Evolutionary conservation across 30 jellyfish, hydroid and myxozoan species (phyloP).

Genomic region (Chironex yamaguchii): DNA sequence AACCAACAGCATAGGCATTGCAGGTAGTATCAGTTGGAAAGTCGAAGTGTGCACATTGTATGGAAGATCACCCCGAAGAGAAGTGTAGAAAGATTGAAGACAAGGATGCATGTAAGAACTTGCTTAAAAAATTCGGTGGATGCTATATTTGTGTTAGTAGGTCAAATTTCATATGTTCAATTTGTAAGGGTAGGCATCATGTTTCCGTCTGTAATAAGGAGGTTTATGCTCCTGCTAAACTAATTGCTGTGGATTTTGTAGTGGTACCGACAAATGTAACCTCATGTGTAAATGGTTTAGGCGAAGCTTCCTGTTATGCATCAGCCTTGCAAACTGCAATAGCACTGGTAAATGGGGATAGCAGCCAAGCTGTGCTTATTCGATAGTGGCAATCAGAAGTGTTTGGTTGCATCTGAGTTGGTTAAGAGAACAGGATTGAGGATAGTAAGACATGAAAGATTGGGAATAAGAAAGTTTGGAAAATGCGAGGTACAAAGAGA

Average conservation of each 20-base stretch:
- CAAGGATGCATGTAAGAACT: not conserved
- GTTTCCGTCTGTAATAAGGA: not conserved
- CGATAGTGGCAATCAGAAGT: slow-evolving; percentile 12
- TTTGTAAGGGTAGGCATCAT: slow-evolving; percentile 18
- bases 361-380: not conserved
- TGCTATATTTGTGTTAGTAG: slow-evolving; percentile 11
- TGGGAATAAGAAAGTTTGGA: slow-evolving; percentile 22
- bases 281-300: not conserved
- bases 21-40: not conserved
- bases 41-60: slow-evolving; percentile 11
- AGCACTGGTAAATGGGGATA: not conserved
- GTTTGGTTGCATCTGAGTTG: not conserved
- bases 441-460: not conserved
- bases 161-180: not conserved
- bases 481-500: not conserved
- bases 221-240: not conserved
- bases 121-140: slow-evolving; percentile 1
- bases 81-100: not conserved
- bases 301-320: not conserved
- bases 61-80: not conserved
- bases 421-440: not conserved
- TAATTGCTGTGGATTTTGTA: not conserved
- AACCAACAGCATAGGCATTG: not conserved
- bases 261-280: not conserved
- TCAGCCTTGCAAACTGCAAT: slow-evolving; percentile 18